These are phyloP conservation scores for Ashinkailepas kermadecensis DNA, from an alignment of 2,888 invertebrate genomes.

Conservation along the genomic window DNA sequence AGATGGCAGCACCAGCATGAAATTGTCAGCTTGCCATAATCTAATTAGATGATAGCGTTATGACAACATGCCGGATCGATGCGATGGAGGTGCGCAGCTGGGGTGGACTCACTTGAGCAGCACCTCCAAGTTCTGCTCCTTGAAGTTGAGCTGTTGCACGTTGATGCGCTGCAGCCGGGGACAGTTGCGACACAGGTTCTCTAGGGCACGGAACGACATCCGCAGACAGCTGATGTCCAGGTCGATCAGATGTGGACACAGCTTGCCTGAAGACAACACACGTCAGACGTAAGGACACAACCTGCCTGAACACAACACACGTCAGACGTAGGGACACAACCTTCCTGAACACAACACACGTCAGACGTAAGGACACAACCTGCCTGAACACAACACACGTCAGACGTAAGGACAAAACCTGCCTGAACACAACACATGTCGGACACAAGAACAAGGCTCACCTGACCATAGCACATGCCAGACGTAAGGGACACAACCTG, in stretches of 20 bases:
- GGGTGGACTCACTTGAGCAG: background rate
- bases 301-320: too few relatives aligned
- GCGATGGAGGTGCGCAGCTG: too few relatives aligned
- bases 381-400: background rate
- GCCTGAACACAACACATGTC: too few relatives aligned
- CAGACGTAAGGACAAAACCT: background rate
- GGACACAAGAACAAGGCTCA: too few relatives aligned
- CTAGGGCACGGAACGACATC: conserved; percentile 7
- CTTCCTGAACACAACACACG: too few relatives aligned
- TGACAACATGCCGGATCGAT: too few relatives aligned
- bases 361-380: background rate
- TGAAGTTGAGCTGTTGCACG: conserved; percentile 18
- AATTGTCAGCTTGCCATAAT: too few relatives aligned
- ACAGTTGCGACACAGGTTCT: conserved; percentile 22
- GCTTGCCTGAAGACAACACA: background rate
- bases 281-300: background rate
- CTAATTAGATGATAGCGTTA: too few relatives aligned
- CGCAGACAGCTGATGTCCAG: conserved; percentile 19
- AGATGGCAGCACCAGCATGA: too few relatives aligned
- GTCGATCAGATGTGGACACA: conserved; percentile 12
- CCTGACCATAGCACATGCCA: too few relatives aligned
- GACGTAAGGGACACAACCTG: background rate
- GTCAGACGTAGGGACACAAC: too few relatives aligned
- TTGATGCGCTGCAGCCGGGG: conserved; percentile 18
- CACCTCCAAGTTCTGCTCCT: conserved; percentile 17